Conservation (phyloP, 2,888 invertebrate species). For the Deroplatys truncata region DNA sequence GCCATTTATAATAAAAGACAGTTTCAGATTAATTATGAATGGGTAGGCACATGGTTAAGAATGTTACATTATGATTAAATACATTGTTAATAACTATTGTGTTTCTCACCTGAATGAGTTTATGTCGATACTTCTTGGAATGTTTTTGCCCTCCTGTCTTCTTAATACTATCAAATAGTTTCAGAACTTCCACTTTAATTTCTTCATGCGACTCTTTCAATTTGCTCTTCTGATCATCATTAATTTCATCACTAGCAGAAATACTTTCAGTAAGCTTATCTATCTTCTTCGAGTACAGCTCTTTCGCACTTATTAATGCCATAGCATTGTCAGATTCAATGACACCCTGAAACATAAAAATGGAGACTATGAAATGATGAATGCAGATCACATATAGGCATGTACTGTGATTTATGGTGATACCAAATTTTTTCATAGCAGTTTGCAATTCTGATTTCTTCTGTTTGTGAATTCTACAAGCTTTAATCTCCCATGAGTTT, state of each 20-base stretch:
- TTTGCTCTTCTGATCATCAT: neutral
- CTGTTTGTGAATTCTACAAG: too few relatives aligned
- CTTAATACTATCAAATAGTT: neutral
- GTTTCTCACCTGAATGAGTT: neutral
- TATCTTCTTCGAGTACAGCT: neutral
- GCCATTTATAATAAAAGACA: too few relatives aligned
- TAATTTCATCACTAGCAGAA: neutral
- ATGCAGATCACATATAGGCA: too few relatives aligned
- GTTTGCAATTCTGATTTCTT: too few relatives aligned
- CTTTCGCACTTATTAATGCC: neutral
- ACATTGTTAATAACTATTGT: neutral
- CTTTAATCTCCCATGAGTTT: too few relatives aligned
- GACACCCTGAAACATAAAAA: neutral
- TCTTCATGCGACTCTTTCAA: neutral
- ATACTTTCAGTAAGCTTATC: neutral
- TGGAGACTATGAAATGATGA: too few relatives aligned
- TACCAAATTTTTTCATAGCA: too few relatives aligned
- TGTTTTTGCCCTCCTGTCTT: neutral
- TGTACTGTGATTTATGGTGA: too few relatives aligned
- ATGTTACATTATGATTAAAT: neutral
- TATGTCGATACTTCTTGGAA: neutral
- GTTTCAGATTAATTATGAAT: neutral
- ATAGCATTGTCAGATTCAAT: neutral
- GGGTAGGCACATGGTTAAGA: neutral
- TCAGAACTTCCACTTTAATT: neutral